Evolutionary conservation across 2,888 invertebrate genomes (phyloP).

Genomic region (Tetragonisca angustula): DNA sequence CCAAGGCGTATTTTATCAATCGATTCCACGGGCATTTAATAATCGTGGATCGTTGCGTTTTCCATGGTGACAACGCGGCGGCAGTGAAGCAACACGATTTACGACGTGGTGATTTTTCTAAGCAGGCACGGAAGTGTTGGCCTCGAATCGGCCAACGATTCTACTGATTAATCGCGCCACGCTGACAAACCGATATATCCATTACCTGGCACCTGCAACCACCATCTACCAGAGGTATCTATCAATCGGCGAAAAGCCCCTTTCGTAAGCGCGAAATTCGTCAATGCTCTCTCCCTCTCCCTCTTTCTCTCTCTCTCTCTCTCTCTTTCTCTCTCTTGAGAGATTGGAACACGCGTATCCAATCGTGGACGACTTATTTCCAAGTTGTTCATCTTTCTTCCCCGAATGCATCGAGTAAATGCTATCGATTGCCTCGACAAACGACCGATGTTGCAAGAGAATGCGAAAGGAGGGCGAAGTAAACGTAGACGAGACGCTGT

Average conservation of each 20-base stretch:
- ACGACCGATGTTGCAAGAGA: neutral
- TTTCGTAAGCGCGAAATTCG: constrained; percentile 36
- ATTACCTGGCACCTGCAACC: constrained; percentile 61
- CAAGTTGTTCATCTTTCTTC: constrained; percentile 1
- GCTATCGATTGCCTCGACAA: neutral
- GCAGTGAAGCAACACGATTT: constrained; percentile 13
- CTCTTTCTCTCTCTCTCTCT: neutral
- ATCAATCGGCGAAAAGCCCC: constrained; percentile 51
- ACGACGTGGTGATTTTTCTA: constrained; percentile 36
- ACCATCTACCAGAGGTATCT: constrained; percentile 46
- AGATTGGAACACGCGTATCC: neutral
- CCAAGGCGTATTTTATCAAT: neutral
- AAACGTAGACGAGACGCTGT: no score
- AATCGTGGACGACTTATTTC: constrained; percentile 12
- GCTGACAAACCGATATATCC: constrained; percentile 64
- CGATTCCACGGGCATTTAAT: neutral
- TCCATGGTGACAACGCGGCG: neutral
- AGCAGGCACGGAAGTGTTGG: constrained; percentile 3
- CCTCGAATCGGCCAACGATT: neutral
- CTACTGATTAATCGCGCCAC: constrained; percentile 65
- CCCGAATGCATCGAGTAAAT: neutral
- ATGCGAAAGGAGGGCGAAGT: no score
- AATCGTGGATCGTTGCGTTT: neutral
- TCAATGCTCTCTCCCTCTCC: constrained; percentile 5
- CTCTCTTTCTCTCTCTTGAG: no score